Base-by-base conservation (phyloP, 2,888 invertebrate species). In the Tetanocera ferruginea region DNA sequence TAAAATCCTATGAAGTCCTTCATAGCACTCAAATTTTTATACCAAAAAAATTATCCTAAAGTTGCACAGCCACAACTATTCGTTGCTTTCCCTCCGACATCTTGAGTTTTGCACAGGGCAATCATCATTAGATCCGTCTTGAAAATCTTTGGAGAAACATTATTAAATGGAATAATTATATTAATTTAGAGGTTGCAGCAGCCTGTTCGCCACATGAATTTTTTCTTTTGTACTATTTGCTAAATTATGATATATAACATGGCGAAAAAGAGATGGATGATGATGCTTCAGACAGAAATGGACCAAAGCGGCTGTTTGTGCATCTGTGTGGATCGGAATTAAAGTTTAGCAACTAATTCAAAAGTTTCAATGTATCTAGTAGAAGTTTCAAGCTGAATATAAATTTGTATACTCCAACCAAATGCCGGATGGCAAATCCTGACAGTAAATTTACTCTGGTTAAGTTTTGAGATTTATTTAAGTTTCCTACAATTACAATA, bases 241-340 rank as follows among this genome's bases (percentile, higher is more conserved):
- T 43, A 49, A 43, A 73, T 28, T 49, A 70, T 37, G 51, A 11
- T 57, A 57, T 31, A 17, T 19, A n/a, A 25, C 43, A 51, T 25
- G 28, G 28, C 37, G 55, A 72, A 31, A 71, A 25, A 57, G 72
- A 31, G 9, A 72, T 43, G 62, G 62, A 73, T 75, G 77, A 69
- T 76, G 62, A 75, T 77, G 69, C 34, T 69, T 34, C 31, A 43
- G 19, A 70, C 17, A 67, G 75, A 43, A 43, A 43, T 43, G 11
- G 3, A 43, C 43, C 43, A 43, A 43, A 11, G 14, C 43, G 43
- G 43, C 3, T 11, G 43, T 43, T 1, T 43, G 43, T 43, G 43
- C 43, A 43, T 43, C 9, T 9, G 11, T 14, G 17, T 11, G 60
- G 25, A 28, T 17, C 5, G 11, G 17, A 60, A 17, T 28, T 28